Conservation (phyloP, 2,888 invertebrate genomes). For the Erebia epiphron region DNA sequence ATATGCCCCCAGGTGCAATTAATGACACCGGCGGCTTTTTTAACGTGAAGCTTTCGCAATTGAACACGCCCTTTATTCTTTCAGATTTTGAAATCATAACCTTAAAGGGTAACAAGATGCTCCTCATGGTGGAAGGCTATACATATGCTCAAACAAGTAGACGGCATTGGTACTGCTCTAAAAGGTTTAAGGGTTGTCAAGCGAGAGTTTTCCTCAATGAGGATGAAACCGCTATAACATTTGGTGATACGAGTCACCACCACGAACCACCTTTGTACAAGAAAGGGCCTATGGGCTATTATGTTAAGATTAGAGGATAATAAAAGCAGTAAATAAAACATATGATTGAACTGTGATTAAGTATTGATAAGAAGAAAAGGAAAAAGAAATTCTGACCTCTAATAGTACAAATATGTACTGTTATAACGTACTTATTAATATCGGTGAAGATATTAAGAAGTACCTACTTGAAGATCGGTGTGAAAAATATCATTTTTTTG, state of each 20-base stretch:
- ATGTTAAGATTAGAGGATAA: slow-evolving; percentile 47
- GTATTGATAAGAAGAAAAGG: too few relatives aligned
- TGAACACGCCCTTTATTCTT: slow-evolving; percentile 36
- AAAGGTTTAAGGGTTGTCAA: slow-evolving; percentile 57
- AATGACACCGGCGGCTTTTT: too few relatives aligned
- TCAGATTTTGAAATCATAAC: slow-evolving; percentile 50
- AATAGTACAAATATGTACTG: too few relatives aligned
- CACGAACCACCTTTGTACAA: slow-evolving; percentile 51
- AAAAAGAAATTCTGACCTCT: too few relatives aligned
- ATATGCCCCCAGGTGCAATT: too few relatives aligned
- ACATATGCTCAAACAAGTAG: slow-evolving; percentile 54
- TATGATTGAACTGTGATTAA: too few relatives aligned
- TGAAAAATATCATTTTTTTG: too few relatives aligned
- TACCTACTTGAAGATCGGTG: too few relatives aligned
- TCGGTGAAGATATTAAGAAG: too few relatives aligned
- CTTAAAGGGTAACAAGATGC: slow-evolving; percentile 45
- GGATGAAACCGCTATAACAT: slow-evolving; percentile 44
- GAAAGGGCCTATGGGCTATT: slow-evolving; percentile 41
- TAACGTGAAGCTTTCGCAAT: background rate
- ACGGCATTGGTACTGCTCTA: slow-evolving; percentile 61
- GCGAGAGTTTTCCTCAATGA: slow-evolving; percentile 52
- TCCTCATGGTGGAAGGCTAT: slow-evolving; percentile 57
- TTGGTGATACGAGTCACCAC: slow-evolving; percentile 47
- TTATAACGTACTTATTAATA: too few relatives aligned
- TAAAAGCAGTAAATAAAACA: background rate